Evolutionary conservation across 2,888 invertebrate species (phyloP).

Genomic region (Morpho achilles): DNA sequence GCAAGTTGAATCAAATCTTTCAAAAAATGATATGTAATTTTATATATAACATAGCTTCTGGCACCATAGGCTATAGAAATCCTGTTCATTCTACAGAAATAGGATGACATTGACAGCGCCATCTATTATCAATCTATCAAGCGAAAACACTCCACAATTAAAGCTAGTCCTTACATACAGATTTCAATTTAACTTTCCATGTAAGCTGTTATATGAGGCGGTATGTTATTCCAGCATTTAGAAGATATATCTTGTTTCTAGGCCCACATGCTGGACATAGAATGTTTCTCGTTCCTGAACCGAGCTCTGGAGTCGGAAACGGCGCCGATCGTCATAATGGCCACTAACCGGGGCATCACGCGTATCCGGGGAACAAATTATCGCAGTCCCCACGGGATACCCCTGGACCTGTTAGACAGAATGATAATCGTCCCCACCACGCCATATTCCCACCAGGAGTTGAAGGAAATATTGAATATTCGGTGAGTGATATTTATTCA

Average conservation of each 20-base stretch:
- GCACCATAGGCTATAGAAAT: too few species aligned
- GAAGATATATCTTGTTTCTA: slow-evolving; percentile 33
- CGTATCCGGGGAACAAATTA: slow-evolving; percentile 96
- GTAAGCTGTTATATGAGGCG: not conserved
- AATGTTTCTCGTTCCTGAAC: slow-evolving; percentile 99
- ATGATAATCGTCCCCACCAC: slow-evolving; percentile 96
- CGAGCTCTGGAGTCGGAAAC: slow-evolving; percentile 98
- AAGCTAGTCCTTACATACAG: too few species aligned
- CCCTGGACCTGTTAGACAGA: slow-evolving; percentile 96
- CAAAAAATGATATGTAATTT: too few species aligned
- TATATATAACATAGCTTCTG: too few species aligned
- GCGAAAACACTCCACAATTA: too few species aligned
- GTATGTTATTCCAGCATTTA: too few species aligned
- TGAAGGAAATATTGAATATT: slow-evolving; percentile 93
- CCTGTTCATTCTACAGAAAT: too few species aligned
- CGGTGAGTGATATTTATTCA: not conserved
- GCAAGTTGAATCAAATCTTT: too few species aligned
- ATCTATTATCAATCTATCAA: too few species aligned
- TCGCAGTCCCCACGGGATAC: slow-evolving; percentile 97
- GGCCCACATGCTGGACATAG: slow-evolving; percentile 99
- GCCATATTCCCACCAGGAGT: slow-evolving; percentile 92
- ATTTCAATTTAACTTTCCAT: not conserved
- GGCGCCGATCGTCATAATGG: slow-evolving; percentile 99
- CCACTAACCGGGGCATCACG: slow-evolving; percentile 97
- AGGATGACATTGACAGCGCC: too few species aligned